Percentiles rank a stretch among this genome's conserved stretches.
phyloP scores from a whole-genome alignment of 2,888 invertebrate genomes.

The Eristalis pertinax region DNA sequence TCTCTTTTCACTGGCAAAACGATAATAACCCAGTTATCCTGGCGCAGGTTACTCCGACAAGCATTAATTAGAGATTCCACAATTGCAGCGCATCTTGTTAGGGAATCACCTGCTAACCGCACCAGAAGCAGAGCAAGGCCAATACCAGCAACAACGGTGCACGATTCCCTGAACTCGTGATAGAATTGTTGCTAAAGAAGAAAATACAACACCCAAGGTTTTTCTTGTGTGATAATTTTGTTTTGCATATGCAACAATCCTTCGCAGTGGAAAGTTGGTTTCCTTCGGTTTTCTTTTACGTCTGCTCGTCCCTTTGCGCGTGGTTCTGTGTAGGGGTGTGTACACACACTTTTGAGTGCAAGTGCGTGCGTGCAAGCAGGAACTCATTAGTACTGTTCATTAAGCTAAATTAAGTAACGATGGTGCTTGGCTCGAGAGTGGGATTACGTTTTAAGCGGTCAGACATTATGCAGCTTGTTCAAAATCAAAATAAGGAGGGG shows the following conservation, averaged over 20 bases:
- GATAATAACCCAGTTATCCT: conserved; percentile 28
- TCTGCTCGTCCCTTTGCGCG: not conserved
- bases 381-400: conserved; percentile 54
- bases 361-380: not conserved
- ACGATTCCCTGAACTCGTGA: not conserved
- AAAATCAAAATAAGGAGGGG: not conserved
- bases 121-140: not conserved
- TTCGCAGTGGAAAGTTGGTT: not conserved
- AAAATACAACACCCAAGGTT: not conserved
- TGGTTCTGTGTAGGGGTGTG: not conserved
- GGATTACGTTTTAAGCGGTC: not conserved
- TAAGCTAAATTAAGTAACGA: conserved; percentile 39
- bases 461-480: not conserved
- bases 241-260: not conserved
- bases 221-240: conserved; percentile 12
- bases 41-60: conserved; percentile 45
- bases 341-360: not conserved
- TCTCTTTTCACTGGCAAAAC: no score
- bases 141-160: not conserved
- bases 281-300: not conserved
- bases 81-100: conserved; percentile 13
- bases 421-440: not conserved
- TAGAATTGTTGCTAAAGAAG: conserved; percentile 5
- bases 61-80: conserved; percentile 52
- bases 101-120: conserved; percentile 10